phyloP scores from a whole-genome alignment of 2,113 vertebrate genomes.

The Callocephalon fimbriatum region DNA sequence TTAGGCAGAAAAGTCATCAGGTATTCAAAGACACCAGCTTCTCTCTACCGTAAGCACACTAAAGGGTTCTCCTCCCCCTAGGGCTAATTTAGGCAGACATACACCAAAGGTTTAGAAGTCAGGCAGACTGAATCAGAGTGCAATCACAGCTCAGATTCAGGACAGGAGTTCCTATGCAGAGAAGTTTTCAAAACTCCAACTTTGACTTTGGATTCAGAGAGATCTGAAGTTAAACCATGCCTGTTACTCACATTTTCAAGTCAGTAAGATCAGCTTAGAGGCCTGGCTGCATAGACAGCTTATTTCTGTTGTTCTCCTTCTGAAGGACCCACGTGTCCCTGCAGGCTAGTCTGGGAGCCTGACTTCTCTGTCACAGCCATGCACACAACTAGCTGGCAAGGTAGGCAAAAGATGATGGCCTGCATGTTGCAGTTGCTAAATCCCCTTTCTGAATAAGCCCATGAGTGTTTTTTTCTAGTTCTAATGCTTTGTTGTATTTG shows the following conservation, averaged over 20 bases:
- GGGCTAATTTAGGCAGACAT: background rate
- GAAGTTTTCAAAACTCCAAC: background rate
- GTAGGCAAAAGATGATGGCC: background rate
- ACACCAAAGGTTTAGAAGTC: background rate
- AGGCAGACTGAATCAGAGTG: background rate
- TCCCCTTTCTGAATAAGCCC: background rate
- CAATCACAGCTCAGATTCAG: background rate
- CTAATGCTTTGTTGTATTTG: background rate
- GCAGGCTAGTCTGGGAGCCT: background rate
- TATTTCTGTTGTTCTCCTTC: background rate
- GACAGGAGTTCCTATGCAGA: background rate
- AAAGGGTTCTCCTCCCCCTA: background rate
- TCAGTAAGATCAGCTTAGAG: background rate
- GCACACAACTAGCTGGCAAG: background rate
- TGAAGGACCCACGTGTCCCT: background rate
- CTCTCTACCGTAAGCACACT: background rate
- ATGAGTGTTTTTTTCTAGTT: background rate
- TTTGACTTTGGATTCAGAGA: accelerated
- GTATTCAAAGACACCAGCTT: background rate
- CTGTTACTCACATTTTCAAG: background rate
- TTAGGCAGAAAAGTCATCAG: background rate
- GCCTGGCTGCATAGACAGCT: background rate
- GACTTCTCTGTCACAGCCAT: background rate
- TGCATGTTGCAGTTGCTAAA: background rate
- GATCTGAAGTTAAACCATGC: background rate